phyloP scores from a whole-genome alignment of 2,113 vertebrate genomes.

The Ifrita kowaldi region DNA sequence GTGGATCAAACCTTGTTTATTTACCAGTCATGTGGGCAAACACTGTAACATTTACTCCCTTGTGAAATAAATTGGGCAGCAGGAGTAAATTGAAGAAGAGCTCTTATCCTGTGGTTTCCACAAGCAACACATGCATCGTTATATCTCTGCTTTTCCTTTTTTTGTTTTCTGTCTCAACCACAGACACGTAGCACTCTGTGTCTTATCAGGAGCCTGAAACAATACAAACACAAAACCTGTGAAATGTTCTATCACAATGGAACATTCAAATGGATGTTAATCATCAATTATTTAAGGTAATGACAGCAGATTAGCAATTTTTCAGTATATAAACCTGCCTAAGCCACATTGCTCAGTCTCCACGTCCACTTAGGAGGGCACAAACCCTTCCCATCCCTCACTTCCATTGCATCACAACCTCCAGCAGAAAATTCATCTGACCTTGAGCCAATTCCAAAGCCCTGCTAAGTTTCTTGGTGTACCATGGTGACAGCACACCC shows the following conservation, averaged over 20 bases:
- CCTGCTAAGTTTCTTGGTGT: fast-evolving
- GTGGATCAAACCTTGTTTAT: not conserved
- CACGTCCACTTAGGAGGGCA: not conserved
- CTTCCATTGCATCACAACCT: not conserved
- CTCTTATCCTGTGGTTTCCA: not conserved
- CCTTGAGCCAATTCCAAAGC: not conserved
- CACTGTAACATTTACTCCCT: not conserved
- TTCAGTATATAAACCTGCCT: not conserved
- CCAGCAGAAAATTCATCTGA: not conserved
- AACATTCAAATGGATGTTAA: not conserved
- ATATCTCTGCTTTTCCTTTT: not conserved
- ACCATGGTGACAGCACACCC: not conserved
- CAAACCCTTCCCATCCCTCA: not conserved
- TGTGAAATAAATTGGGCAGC: not conserved
- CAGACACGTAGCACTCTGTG: not conserved
- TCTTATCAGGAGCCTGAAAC: not conserved
- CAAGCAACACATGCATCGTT: not conserved
- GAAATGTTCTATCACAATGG: not conserved
- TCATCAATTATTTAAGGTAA: not conserved
- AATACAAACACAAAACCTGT: not conserved
- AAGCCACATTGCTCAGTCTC: not conserved
- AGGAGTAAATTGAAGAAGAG: not conserved
- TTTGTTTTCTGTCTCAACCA: not conserved
- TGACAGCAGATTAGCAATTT: not conserved
- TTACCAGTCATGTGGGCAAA: not conserved